These are phyloP conservation scores for Platynereis dumerilii DNA, from an alignment of 2,888 invertebrate species.

Conservation along the genomic window DNA sequence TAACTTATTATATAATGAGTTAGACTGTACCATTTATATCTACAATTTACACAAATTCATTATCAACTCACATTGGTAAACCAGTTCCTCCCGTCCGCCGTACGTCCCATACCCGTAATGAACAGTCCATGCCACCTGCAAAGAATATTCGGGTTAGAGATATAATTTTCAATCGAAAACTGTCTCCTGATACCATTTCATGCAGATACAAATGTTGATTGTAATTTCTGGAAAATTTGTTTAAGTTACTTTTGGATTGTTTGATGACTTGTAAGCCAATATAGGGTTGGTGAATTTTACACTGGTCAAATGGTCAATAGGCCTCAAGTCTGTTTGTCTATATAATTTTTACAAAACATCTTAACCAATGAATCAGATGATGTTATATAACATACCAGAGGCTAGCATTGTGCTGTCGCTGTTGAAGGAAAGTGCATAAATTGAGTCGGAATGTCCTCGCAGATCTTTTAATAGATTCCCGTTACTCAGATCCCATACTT, in stretches of 20 bases:
- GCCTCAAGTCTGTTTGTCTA: no score
- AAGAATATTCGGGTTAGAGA: constrained; percentile 11
- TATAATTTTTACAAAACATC: no score
- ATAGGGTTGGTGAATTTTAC: no score
- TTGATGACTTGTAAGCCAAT: no score
- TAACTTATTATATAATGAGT: no score
- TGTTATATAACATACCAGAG: constrained; percentile 71
- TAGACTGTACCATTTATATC: no score
- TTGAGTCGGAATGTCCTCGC: constrained; percentile 71
- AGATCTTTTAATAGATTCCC: constrained; percentile 73
- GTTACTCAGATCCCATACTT: constrained; percentile 77
- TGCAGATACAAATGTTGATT: no score
- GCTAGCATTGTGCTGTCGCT: constrained; percentile 70
- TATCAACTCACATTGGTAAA: constrained; percentile 11
- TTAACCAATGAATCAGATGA: no score
- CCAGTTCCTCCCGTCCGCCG: constrained; percentile 28
- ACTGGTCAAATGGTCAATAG: no score
- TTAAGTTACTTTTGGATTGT: no score
- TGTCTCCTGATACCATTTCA: no score
- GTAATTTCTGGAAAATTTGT: no score
- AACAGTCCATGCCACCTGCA: constrained; percentile 83
- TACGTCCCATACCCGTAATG: constrained; percentile 91
- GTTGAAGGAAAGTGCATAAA: constrained; percentile 73
- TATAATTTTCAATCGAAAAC: background rate
- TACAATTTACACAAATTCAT: background rate